Base-by-base conservation (phyloP, 2,113 vertebrate genomes). In the Phalacrocorax pelagicus region DNA sequence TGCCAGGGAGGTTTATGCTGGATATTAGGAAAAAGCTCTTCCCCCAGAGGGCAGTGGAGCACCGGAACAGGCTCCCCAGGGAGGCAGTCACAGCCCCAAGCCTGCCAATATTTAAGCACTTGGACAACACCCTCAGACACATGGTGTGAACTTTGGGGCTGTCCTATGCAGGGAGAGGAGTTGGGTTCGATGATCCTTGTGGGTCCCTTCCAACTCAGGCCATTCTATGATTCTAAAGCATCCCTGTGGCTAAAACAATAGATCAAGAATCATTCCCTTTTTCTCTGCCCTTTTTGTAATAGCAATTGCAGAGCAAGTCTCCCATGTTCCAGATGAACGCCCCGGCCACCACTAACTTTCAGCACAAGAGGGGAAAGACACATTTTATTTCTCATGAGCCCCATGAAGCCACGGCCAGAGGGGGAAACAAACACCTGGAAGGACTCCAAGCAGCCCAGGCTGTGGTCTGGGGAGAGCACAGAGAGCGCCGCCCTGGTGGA, bases 401-500 rank as follows among this genome's bases (percentile, higher is more conserved):
- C 22, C 2, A 1, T 30, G 49, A 75, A 59, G 30, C 15, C 19
- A 29, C 24, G 12, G 22, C 8, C 18, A 80, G 54, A 65, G 23
- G 32, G 6, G 5, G 38, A 59, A 80, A 59, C 11, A 49, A 63
- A 22, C 54, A 18, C 10, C 12, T 17, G 16, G 21, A 66, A 66
- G 21, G 36, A 23, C 23, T n/a, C 55, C 19, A 59, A 62, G 32
- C 34, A 34, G 26, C 57, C 46, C 3, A 1, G 2, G 19, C 29
- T 11, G 2, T 4, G 6, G 30, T 23, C 70, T 47, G 29, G 10
- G 57, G 10, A 29, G 24, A 61, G 30, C 36, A 51, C 30, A 5
- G 23, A 38, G 6, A 74, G 47, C 16, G 70, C 9, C 34, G 71
- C 6, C 21, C 36, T 0, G 0, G 24, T 29, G 32, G 70, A 85